phyloP scores from a whole-genome alignment of 2,113 vertebrate genomes.

The Loxodonta africana region DNA sequence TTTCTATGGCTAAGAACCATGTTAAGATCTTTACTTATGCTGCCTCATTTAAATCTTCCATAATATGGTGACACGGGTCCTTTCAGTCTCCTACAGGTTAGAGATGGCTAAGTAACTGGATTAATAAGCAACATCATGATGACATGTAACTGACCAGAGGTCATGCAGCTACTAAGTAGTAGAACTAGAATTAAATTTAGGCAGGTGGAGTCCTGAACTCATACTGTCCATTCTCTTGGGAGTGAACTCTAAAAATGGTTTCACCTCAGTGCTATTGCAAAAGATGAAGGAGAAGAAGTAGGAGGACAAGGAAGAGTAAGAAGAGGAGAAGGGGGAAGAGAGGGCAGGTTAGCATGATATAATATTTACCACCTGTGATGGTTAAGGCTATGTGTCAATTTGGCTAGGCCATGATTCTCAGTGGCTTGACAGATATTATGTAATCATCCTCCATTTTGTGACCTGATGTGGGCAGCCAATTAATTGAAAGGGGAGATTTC shows the following conservation, averaged over 20 bases:
- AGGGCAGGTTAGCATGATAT: accelerated
- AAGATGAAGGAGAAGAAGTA: neutral
- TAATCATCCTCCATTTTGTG: too few species aligned
- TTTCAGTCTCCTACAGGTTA: neutral
- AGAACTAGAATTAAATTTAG: slow-evolving; percentile 18
- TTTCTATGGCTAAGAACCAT: neutral
- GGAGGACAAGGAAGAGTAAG: neutral
- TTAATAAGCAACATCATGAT: too few species aligned
- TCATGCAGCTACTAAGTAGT: neutral
- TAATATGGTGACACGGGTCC: neutral
- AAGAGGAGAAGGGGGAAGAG: neutral
- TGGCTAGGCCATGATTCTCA: too few species aligned
- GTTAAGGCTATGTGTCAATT: too few species aligned
- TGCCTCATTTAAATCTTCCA: neutral
- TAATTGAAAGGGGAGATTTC: too few species aligned
- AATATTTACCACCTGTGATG: neutral
- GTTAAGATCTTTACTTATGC: neutral
- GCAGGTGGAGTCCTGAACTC: neutral
- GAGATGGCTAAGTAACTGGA: neutral
- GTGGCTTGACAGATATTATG: too few species aligned
- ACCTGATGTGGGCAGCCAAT: too few species aligned
- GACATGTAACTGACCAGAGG: neutral
- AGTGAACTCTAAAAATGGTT: neutral
- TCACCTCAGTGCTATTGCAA: neutral
- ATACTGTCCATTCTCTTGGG: neutral